A percentile compares a stretch with the other conserved stretches of the same genome.
These are phyloP conservation scores for Halcyon badia DNA, from an alignment of 2,797 vertebrate genomes.

Conservation along the genomic window DNA sequence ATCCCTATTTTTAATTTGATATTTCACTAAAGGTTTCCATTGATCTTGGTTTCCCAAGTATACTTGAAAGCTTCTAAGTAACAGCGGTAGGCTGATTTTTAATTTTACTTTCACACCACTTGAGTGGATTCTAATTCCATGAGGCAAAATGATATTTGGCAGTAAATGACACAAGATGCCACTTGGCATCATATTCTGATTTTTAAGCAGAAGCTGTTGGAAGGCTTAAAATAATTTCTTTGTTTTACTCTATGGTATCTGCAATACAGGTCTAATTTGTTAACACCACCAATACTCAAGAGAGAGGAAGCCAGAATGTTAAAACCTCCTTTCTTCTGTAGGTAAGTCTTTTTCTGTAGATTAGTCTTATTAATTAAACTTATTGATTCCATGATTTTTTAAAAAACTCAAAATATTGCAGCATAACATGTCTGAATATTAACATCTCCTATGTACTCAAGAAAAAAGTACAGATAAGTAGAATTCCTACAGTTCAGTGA, in stretches of 20 bases:
- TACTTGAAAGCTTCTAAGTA: constrained; percentile 33
- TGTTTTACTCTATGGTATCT: background rate
- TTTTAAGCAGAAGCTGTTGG: constrained; percentile 23
- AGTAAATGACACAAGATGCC: constrained; percentile 35
- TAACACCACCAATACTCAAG: background rate
- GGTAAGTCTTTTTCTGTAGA: no score
- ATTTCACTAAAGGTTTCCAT: constrained; percentile 34
- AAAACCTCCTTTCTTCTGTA: background rate
- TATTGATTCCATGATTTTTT: background rate
- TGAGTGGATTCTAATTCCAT: constrained; percentile 41
- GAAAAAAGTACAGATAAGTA: background rate
- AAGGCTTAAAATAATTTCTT: background rate
- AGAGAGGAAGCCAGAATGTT: background rate
- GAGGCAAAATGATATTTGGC: constrained; percentile 33
- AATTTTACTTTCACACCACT: constrained; percentile 50
- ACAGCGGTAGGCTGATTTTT: constrained; percentile 42
- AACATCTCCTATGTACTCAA: background rate
- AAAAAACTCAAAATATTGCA: background rate
- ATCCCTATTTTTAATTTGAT: constrained; percentile 40
- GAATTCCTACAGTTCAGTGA: background rate
- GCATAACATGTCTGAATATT: background rate
- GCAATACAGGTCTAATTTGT: background rate
- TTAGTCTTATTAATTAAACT: background rate
- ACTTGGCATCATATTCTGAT: constrained; percentile 14
- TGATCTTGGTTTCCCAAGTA: constrained; percentile 11